Base-by-base conservation (phyloP, 2,113 vertebrate species). In the Rallus limicola region DNA sequence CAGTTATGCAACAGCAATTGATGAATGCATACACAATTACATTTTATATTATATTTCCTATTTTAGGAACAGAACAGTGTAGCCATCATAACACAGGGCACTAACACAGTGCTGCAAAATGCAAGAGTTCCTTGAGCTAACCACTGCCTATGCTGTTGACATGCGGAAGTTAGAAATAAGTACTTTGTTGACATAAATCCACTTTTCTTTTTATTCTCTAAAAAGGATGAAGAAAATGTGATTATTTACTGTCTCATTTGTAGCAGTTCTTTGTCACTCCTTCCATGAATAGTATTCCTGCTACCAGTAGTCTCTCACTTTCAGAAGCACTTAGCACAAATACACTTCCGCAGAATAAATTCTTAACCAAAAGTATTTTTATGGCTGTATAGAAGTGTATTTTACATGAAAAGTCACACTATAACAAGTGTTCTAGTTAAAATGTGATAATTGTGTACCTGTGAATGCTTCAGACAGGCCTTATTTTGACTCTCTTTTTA, bases 281-380 rank as follows among this genome's bases (percentile, higher is more conserved):
- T 74, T 82, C 63, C 75, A 50, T 8, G 9, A 85, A 91, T 4
- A 80, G 69, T 8, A 69, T 62, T 65, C 33, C 75, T 82, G 68
- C 58, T 86, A 67, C 53, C 68, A 83, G 67, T 38, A 85, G 68
- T 79, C 46, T 96, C 93, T 86, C 88, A 84, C 94, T 82, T 93
- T 63, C 64, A 91, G 56, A 91, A 91, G 13, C n/a, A 70, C 26
- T 82, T 82, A 38, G 38, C n/a, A 68, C 34, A 93, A 86, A 92
- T n/a, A 55, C 9, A 69, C 15, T 82, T 86, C 25, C 48, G n/a
- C 11, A 65, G n/a, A 81, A 87, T 24, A 85, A 74, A 50, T 36
- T 89, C 29, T 68, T 56, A 34, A 64, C 4, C 6, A 62, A 82
- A 88, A 40, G 11, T 77, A 83, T 52, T 88, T 93, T 91, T 93